These are phyloP conservation scores for Sternarchorhynchus goeldii DNA, from an alignment of 2,797 vertebrate species.

Conservation along the genomic window DNA sequence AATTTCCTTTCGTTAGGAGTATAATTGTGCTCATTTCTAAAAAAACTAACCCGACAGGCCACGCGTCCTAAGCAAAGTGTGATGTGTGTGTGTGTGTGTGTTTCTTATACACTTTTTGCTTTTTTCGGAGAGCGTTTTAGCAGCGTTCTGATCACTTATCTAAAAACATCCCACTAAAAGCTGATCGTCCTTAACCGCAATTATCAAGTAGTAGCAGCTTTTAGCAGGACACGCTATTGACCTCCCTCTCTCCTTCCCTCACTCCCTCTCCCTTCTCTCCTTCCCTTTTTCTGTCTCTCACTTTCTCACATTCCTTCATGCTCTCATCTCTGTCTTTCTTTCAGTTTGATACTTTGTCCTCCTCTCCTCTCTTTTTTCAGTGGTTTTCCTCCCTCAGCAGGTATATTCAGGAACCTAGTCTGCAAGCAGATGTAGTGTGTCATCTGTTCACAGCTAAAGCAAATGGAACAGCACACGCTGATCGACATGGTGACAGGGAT, in stretches of 20 bases:
- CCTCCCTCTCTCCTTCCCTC: neutral
- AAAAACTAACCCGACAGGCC: slow-evolving; percentile 25
- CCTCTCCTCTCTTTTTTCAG: neutral
- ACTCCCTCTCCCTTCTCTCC: slow-evolving; percentile 18
- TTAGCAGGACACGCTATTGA: too few species aligned
- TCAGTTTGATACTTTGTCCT: neutral
- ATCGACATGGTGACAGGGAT: too few species aligned
- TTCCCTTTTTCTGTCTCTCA: slow-evolving; percentile 8
- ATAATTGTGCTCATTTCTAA: slow-evolving; percentile 29
- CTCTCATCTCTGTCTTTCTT: neutral
- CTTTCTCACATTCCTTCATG: slow-evolving; percentile 33
- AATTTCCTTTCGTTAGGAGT: too few species aligned
- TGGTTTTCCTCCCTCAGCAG: neutral
- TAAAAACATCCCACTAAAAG: too few species aligned
- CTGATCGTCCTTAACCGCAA: too few species aligned
- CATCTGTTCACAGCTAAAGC: too few species aligned
- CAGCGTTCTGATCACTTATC: too few species aligned
- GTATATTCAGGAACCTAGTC: too few species aligned
- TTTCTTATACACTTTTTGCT: neutral
- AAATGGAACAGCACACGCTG: too few species aligned
- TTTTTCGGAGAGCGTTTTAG: neutral
- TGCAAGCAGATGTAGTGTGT: too few species aligned
- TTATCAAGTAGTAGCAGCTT: too few species aligned
- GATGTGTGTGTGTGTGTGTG: slow-evolving; percentile 12
- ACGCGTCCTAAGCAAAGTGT: slow-evolving; percentile 34